Percentiles rank a stretch among this genome's conserved stretches.
These are phyloP conservation scores for Trichomycterus rosablanca DNA, from an alignment of 2,113 vertebrate species.

Conservation along the genomic window DNA sequence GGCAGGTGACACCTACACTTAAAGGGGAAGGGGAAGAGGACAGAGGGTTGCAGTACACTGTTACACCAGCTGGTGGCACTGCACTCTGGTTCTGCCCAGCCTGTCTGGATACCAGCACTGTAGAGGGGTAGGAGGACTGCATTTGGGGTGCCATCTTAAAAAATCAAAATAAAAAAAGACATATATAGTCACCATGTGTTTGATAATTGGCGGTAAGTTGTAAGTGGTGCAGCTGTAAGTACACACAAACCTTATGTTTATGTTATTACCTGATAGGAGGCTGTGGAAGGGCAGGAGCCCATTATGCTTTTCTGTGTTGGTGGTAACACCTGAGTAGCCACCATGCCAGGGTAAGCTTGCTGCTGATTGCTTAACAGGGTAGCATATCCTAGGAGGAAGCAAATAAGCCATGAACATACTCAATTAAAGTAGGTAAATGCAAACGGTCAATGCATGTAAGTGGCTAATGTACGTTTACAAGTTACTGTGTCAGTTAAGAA, in stretches of 20 bases:
- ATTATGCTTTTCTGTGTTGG: conserved; percentile 80
- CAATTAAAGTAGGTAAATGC: no score
- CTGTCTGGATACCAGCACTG: conserved; percentile 77
- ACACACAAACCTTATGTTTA: background rate
- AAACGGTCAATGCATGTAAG: no score
- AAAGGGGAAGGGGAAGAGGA: conserved; percentile 72
- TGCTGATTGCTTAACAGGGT: conserved; percentile 75
- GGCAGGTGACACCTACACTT: conserved; percentile 71
- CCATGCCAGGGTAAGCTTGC: conserved; percentile 72
- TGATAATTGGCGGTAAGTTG: no score
- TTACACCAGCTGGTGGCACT: conserved; percentile 71
- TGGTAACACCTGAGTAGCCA: conserved; percentile 78
- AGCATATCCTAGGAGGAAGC: conserved; percentile 72
- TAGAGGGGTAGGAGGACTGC: conserved; percentile 82
- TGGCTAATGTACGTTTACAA: no score
- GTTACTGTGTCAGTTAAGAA: no score
- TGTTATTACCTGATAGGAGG: conserved; percentile 78
- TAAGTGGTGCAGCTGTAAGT: background rate
- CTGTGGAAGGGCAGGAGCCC: conserved; percentile 81
- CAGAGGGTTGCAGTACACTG: conserved; percentile 85
- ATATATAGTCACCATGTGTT: no score
- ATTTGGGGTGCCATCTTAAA: conserved; percentile 14
- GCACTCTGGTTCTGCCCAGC: conserved; percentile 71
- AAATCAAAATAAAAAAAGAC: background rate
- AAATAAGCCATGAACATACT: no score